phyloP scores from a whole-genome alignment of 2,113 vertebrate genomes.

The Recurvirostra avosetta region DNA sequence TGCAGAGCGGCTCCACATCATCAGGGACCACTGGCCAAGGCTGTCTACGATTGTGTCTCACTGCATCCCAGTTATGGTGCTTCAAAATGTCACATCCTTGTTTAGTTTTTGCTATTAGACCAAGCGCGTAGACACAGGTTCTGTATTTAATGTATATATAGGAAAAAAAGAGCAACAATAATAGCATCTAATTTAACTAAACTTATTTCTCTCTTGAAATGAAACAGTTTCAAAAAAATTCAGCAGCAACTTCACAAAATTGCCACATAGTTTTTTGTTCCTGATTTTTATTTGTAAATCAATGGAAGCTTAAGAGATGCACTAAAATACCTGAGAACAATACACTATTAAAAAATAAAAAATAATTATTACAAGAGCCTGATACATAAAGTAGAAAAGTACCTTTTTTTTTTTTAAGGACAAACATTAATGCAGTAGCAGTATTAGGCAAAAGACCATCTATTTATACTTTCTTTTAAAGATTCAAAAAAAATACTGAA shows the following conservation, averaged over 20 bases:
- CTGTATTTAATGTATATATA: slow-evolving; percentile 58
- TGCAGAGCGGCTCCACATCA: slow-evolving; percentile 85
- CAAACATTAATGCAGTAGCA: not conserved
- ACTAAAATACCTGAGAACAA: not conserved
- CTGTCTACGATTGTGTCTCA: slow-evolving; percentile 88
- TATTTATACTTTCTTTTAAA: not conserved
- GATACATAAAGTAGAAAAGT: not conserved
- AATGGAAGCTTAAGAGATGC: not conserved
- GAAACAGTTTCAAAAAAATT: not conserved
- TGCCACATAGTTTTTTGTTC: not conserved
- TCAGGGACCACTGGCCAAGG: slow-evolving; percentile 91
- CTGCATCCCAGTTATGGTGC: slow-evolving; percentile 87
- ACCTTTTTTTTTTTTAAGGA: not conserved
- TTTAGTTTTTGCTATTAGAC: slow-evolving; percentile 89
- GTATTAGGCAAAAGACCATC: not conserved
- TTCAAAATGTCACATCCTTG: slow-evolving; percentile 92
- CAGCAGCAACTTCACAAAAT: not conserved
- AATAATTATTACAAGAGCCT: not conserved
- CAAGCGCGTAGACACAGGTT: slow-evolving; percentile 88
- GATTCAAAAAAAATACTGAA: not conserved
- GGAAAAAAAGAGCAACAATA: not conserved
- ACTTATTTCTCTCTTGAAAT: not conserved
- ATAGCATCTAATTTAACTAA: not conserved
- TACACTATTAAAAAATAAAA: not conserved
- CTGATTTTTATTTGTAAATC: not conserved